These are phyloP conservation scores for Oeneis ivallda DNA, from an alignment of 2,888 invertebrate species.

Conservation along the genomic window DNA sequence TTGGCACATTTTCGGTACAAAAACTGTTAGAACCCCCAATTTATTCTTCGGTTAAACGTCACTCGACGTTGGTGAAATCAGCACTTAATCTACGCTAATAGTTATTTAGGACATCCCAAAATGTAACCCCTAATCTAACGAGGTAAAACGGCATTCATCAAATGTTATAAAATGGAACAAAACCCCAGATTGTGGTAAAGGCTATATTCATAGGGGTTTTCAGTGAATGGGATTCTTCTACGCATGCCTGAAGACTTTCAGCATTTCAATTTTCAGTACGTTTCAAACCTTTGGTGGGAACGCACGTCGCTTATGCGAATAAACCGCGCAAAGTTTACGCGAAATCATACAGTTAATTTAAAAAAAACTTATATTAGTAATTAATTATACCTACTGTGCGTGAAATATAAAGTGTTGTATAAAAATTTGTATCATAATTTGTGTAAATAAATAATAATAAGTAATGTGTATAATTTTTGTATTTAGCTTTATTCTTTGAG, in stretches of 20 bases:
- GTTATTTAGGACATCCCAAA: conserved; percentile 3
- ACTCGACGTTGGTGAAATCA: no score
- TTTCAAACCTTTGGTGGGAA: background rate
- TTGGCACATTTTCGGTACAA: no score
- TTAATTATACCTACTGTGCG: background rate
- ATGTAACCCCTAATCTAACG: conserved; percentile 2
- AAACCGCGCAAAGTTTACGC: conserved; percentile 16
- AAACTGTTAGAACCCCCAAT: no score
- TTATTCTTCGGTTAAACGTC: no score
- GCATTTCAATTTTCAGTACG: conserved; percentile 24
- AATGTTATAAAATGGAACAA: conserved; percentile 6
- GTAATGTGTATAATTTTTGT: background rate
- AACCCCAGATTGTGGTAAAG: conserved; percentile 3
- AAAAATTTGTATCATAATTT: background rate
- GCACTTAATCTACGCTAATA: no score
- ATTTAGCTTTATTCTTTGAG: background rate
- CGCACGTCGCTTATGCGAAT: background rate
- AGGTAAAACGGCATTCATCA: conserved; percentile 3
- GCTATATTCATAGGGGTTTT: conserved; percentile 22
- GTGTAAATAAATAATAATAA: background rate
- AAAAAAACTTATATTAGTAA: background rate
- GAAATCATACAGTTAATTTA: background rate
- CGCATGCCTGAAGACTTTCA: conserved; percentile 25
- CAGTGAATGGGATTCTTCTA: conserved; percentile 23
- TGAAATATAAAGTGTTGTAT: conserved; percentile 8